Evolutionary conservation across 1,140 invertebrate genomes (phyloP).

Genomic region (Agraylea sexmaculata): DNA sequence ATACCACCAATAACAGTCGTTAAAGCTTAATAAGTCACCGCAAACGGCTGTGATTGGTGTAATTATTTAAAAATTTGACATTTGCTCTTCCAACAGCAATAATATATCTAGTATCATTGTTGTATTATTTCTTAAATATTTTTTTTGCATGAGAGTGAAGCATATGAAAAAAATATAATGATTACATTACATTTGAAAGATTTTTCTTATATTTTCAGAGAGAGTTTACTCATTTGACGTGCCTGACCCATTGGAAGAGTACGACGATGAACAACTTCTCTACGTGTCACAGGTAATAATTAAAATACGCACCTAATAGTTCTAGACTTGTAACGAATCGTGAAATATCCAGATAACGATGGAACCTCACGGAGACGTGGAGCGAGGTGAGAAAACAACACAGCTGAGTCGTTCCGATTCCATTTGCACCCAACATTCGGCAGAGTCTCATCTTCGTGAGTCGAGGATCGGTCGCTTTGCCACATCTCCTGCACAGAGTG

Average conservation of each 20-base stretch:
- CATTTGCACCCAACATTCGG: slow-evolving; percentile 29
- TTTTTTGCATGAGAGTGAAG: too few relatives aligned
- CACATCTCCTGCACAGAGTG: slow-evolving; percentile 12
- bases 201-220: slow-evolving; percentile 11
- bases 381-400: slow-evolving; percentile 35
- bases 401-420: slow-evolving; percentile 24
- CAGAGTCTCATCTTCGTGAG: slow-evolving; percentile 28
- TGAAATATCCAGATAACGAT: slow-evolving; percentile 3
- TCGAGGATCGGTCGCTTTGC: slow-evolving; percentile 34
- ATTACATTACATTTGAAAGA: too few relatives aligned
- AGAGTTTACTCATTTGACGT: slow-evolving; percentile 17
- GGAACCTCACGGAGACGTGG: slow-evolving; percentile 36
- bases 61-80: too few relatives aligned
- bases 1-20: too few relatives aligned
- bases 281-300: slow-evolving; percentile 14
- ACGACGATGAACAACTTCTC: slow-evolving; percentile 12
- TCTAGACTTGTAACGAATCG: neutral
- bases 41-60: too few relatives aligned
- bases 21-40: too few relatives aligned
- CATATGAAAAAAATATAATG: too few relatives aligned
- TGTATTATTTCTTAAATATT: too few relatives aligned
- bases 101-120: too few relatives aligned
- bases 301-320: neutral
- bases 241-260: slow-evolving; percentile 13
- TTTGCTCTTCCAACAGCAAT: too few relatives aligned